Conservation (phyloP, 2,888 invertebrate species). For the Drosophila merina region DNA sequence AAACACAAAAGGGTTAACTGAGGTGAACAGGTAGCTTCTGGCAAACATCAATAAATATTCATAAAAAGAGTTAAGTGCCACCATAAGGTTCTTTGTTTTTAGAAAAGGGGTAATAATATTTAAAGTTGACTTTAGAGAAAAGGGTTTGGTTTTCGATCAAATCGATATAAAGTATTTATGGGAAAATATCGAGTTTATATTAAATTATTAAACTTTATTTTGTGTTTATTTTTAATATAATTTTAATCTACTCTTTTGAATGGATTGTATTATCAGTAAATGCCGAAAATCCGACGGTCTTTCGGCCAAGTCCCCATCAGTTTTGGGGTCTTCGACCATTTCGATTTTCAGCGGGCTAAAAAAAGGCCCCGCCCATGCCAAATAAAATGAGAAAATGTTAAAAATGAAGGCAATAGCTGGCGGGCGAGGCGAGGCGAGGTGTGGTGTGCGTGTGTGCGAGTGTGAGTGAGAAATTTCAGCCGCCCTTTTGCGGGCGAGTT, state of each 20-base stretch:
- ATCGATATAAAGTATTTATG: not conserved
- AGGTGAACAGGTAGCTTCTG: constrained; percentile 31
- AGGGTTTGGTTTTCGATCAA: constrained; percentile 10
- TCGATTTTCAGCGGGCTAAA: constrained; percentile 25
- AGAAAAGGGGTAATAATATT: constrained; percentile 19
- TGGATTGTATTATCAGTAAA: not conserved
- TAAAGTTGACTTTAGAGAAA: constrained; percentile 24
- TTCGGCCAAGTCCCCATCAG: constrained; percentile 5
- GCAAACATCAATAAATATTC: constrained; percentile 53
- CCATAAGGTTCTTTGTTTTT: constrained; percentile 47
- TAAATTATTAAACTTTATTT: not conserved
- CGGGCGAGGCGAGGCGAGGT: not conserved
- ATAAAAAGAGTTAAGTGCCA: constrained; percentile 66
- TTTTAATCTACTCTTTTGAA: not conserved
- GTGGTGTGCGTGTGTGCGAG: constrained; percentile 19
- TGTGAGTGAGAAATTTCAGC: constrained; percentile 27
- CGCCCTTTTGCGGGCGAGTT: constrained; percentile 57
- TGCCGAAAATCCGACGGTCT: constrained; percentile 14
- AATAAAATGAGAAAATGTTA: constrained; percentile 70
- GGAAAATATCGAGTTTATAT: not conserved
- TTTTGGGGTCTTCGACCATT: constrained; percentile 47
- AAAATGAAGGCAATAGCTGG: constrained; percentile 71
- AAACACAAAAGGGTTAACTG: constrained; percentile 36
- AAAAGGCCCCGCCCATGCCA: constrained; percentile 66
- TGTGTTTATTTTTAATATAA: not conserved